A percentile compares a stretch with the other conserved stretches of the same genome.
Evolutionary conservation across 2,113 vertebrate species (phyloP).

Genomic region (Polypterus senegalus): DNA sequence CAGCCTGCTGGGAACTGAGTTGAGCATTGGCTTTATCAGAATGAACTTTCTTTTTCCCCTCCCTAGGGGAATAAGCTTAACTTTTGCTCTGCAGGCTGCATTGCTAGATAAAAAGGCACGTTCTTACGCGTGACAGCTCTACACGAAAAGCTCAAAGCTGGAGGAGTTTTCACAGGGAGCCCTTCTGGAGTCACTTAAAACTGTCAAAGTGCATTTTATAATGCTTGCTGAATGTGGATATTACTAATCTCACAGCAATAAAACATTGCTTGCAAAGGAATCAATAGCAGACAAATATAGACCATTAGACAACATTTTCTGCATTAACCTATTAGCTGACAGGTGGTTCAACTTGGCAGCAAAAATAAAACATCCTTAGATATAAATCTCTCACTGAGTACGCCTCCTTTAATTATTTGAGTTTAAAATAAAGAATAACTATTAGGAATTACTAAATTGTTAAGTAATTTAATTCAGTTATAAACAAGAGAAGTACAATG

Average conservation of each 20-base stretch:
- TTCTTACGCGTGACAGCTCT: slow-evolving; percentile 27
- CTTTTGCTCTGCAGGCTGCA: not conserved
- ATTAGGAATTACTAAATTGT: too few relatives aligned
- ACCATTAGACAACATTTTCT: slow-evolving; percentile 14
- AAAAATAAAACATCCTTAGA: not conserved
- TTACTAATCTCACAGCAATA: slow-evolving; percentile 34
- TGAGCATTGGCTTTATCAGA: too few relatives aligned
- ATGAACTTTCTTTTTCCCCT: too few relatives aligned
- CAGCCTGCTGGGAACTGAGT: too few relatives aligned
- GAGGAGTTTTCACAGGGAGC: slow-evolving; percentile 6
- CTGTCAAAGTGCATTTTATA: slow-evolving; percentile 19
- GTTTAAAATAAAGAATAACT: too few relatives aligned
- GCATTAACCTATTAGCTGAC: slow-evolving; percentile 22
- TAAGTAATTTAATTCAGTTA: too few relatives aligned
- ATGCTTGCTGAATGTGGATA: slow-evolving; percentile 31
- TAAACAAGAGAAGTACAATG: too few relatives aligned
- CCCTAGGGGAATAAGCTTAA: too few relatives aligned
- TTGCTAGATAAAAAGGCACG: slow-evolving; percentile 22
- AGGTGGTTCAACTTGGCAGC: slow-evolving; percentile 9
- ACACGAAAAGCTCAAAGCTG: slow-evolving; percentile 32
- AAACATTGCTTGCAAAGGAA: slow-evolving; percentile 16
- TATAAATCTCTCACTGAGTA: too few relatives aligned
- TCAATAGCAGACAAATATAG: slow-evolving; percentile 14
- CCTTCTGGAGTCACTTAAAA: slow-evolving; percentile 17
- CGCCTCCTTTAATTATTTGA: too few relatives aligned